A percentile compares a stretch with the other conserved stretches of the same genome.
phyloP scores from a whole-genome alignment of 1,140 invertebrate genomes.

The Leptinotarsa lineolata region DNA sequence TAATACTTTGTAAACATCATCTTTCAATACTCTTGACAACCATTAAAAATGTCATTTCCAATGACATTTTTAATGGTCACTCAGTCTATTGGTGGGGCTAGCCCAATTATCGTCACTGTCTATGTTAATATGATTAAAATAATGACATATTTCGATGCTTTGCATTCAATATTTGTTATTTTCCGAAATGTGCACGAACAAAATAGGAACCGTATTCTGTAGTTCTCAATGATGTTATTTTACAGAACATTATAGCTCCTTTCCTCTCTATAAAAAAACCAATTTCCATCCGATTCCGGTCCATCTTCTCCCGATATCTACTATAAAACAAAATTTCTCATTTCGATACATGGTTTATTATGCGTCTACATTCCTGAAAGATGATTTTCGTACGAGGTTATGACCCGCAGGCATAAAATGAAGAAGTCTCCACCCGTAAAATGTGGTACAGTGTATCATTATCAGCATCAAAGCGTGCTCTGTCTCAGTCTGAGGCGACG shows the following conservation, averaged over 20 bases:
- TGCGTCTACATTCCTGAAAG: conserved; percentile 5
- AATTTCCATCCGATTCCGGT: not conserved
- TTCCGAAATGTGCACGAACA: no score
- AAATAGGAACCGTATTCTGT: no score
- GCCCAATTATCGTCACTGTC: no score
- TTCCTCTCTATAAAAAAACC: not conserved
- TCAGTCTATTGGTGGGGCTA: no score
- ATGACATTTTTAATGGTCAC: no score
- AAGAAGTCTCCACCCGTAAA: conserved; percentile 20
- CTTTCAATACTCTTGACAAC: no score
- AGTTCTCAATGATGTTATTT: no score
- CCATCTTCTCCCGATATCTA: not conserved
- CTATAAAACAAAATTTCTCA: not conserved
- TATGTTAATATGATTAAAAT: no score
- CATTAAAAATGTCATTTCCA: no score
- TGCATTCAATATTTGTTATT: no score
- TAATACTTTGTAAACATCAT: no score
- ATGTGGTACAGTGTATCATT: conserved; percentile 23
- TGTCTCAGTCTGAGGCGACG: conserved; percentile 16
- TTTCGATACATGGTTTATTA: not conserved
- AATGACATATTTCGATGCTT: no score
- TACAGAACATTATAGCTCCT: not conserved
- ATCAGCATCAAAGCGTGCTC: conserved; percentile 20
- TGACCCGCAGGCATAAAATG: conserved; percentile 22
- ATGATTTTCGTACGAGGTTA: conserved; percentile 19